Conservation (phyloP, 2,888 invertebrate species). For the Abrostola triplasia region DNA sequence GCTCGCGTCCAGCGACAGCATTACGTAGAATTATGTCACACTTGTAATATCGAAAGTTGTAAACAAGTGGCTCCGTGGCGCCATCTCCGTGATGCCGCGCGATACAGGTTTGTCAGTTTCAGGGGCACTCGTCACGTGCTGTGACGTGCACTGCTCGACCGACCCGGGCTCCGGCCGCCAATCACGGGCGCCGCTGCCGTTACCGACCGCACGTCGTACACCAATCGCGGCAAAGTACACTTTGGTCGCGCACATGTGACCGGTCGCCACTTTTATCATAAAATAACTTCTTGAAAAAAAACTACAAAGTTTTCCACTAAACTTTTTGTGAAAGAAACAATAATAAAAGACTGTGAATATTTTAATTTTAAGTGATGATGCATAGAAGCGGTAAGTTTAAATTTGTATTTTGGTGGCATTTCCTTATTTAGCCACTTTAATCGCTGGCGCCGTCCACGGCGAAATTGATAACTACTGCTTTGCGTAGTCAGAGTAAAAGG, state of each 20-base stretch:
- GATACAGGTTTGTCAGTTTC: slow-evolving; percentile 53
- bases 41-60: slow-evolving; percentile 62
- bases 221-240: slow-evolving; percentile 73
- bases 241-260: slow-evolving; percentile 82
- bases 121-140: slow-evolving; percentile 74
- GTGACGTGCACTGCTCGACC: slow-evolving; percentile 63
- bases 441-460: slow-evolving; percentile 60
- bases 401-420: slow-evolving; percentile 34
- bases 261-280: slow-evolving; percentile 57
- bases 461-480: slow-evolving; percentile 23
- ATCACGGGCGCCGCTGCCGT: slow-evolving; percentile 59
- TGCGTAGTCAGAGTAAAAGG: not conserved
- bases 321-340: slow-evolving; percentile 33
- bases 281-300: slow-evolving; percentile 47
- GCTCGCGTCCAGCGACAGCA: slow-evolving; percentile 38
- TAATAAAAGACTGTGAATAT: slow-evolving; percentile 26
- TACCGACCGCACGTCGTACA: slow-evolving; percentile 58
- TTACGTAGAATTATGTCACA: slow-evolving; percentile 80
- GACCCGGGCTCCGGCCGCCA: slow-evolving; percentile 62
- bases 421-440: slow-evolving; percentile 45
- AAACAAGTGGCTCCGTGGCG: slow-evolving; percentile 70
- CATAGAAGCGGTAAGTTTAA: slow-evolving; percentile 76
- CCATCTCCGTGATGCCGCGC: slow-evolving; percentile 64
- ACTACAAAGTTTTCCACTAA: slow-evolving; percentile 40
- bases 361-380: slow-evolving; percentile 64